phyloP scores from a whole-genome alignment of 2,113 vertebrate genomes.

The Dromas ardeola region DNA sequence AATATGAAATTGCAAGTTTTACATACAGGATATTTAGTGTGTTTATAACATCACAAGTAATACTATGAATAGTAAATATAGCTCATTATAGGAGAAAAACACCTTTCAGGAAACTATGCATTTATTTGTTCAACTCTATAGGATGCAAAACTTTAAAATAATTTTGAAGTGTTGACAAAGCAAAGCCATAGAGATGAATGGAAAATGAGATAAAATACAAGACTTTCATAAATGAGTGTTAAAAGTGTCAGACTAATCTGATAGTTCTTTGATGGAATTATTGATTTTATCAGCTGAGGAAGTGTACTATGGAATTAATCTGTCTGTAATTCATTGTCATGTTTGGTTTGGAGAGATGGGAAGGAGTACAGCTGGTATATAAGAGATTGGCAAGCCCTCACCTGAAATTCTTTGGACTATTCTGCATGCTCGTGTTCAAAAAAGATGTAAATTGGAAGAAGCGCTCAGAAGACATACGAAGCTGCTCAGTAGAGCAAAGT shows the following conservation, averaged over 20 bases:
- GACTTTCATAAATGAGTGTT: background rate
- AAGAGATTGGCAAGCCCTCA: background rate
- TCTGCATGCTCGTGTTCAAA: background rate
- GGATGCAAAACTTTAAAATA: background rate
- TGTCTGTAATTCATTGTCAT: background rate
- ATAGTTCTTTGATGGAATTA: background rate
- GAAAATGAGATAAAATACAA: background rate
- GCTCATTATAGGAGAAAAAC: background rate
- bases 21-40: background rate
- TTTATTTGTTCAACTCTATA: background rate
- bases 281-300: background rate
- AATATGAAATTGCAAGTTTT: background rate
- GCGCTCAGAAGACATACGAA: background rate
- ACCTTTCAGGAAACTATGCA: background rate
- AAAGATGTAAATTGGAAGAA: background rate
- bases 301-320: background rate
- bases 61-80: background rate
- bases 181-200: background rate
- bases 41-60: background rate
- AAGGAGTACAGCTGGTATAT: background rate
- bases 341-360: background rate
- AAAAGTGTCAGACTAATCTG: background rate
- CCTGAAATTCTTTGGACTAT: background rate
- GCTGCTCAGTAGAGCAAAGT: background rate
- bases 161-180: background rate